These are phyloP conservation scores for Platysteira castanea DNA, from an alignment of 2,113 vertebrate genomes.

Conservation along the genomic window DNA sequence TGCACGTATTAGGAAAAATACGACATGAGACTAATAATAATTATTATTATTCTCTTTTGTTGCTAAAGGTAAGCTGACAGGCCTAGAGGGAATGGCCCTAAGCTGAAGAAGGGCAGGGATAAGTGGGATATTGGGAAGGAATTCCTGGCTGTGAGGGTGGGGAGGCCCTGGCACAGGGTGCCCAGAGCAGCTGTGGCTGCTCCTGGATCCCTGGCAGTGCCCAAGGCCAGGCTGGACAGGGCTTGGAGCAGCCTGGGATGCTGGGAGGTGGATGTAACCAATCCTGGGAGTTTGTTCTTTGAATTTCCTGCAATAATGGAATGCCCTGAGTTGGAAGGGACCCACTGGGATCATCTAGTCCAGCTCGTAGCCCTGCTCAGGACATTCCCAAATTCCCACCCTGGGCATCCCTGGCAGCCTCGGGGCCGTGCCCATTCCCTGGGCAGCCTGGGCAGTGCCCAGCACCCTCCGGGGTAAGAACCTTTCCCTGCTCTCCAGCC, in stretches of 20 bases:
- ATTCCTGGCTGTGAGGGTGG: not conserved
- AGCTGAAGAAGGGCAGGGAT: not conserved
- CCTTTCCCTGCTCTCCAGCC: accelerated
- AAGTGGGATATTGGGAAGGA: not conserved
- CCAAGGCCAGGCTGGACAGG: not conserved
- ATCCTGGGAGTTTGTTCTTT: not conserved
- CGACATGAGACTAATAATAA: not conserved
- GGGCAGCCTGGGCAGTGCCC: not conserved
- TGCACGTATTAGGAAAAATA: not conserved
- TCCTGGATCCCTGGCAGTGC: not conserved
- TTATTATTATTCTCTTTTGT: not conserved
- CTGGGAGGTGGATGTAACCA: not conserved
- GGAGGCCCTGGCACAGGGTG: not conserved
- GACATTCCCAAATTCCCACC: not conserved
- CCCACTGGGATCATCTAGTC: no score
- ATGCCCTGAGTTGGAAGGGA: not conserved
- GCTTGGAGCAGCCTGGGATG: accelerated
- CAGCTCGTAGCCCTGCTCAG: not conserved
- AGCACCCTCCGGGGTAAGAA: not conserved
- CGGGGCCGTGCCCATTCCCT: not conserved
- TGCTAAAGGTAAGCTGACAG: not conserved
- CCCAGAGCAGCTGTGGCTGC: not conserved
- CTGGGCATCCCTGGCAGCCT: not conserved
- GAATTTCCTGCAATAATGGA: not conserved
- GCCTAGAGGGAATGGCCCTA: no score